Conservation (phyloP, 2,888 invertebrate species). For the Limnephilus auricula region DNA sequence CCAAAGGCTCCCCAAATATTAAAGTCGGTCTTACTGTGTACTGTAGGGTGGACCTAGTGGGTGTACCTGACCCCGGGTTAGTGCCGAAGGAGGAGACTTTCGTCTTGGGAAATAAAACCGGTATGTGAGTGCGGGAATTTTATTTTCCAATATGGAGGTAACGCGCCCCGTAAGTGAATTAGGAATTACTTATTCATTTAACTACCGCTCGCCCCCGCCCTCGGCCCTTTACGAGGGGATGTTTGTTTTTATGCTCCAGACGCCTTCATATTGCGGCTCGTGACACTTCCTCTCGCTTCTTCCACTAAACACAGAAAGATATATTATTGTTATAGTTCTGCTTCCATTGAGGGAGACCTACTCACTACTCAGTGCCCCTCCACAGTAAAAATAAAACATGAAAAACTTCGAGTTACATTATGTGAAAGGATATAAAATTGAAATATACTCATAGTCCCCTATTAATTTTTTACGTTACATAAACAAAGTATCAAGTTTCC, state of each 20-base stretch:
- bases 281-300: conserved; percentile 5
- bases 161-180: conserved; percentile 66
- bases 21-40: not conserved
- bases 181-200: conserved; percentile 67
- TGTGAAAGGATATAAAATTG: not conserved
- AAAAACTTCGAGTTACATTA: not conserved
- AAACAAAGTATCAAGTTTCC: not conserved
- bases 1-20: conserved; percentile 29
- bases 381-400: not conserved
- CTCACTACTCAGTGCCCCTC: not conserved
- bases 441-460: not conserved
- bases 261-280: not conserved
- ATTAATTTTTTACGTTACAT: not conserved
- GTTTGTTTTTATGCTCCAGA: conserved; percentile 28
- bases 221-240: conserved; percentile 55
- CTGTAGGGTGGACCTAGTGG: not conserved
- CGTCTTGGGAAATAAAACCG: conserved; percentile 66
- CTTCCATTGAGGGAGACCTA: not conserved
- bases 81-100: conserved; percentile 37
- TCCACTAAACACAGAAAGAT: not conserved
- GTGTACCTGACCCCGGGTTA: conserved; percentile 11
- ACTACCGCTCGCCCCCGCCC: conserved; percentile 58
- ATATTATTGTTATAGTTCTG: not conserved
- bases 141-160: conserved; percentile 66
- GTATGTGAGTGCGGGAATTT: conserved; percentile 62